Evolutionary conservation across 2,888 invertebrate genomes (phyloP), one percentile per base, ranked within the genome.

Genomic region (Lithosia quadra): DNA sequence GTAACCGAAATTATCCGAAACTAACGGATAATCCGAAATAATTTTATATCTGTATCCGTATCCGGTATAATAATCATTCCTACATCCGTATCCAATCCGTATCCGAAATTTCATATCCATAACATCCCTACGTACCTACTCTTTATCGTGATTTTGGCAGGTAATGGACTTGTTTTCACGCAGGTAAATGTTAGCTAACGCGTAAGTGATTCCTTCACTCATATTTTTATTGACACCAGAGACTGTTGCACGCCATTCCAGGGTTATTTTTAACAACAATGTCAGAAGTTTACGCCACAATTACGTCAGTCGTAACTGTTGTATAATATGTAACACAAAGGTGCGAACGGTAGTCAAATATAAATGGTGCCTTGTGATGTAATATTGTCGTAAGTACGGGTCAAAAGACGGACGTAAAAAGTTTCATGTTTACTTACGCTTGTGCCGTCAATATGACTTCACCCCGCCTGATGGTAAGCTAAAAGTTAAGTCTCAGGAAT

Each of bases 161-260:
- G 55, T 33, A 13, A 62, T 18, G 39, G 24, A 15, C 15, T 39
- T 60, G 55, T 13, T 56, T 63, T 53, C 63, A 49, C 49, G n/a
- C 39, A 21, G 21, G 55, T 63, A 56, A 66, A 63, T n/a, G 58
- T 66, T 59, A 39, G 55, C 21, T 66, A 66, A 60, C 18, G 24
- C n/a, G n/a, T 36, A 61, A 66, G 55, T 39, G 60, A 61, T 22
- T 55, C 39, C 15, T 18, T 61, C 55, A n/a, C n/a, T 21, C 24
- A 55, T 56, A 24, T n/a, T 67, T 61, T n/a, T 56, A 36, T 28
- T 34, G 22, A 36, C 43, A n/a, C n/a, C n/a, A 59, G 4, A 39
- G 24, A 33, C 60, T 9, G 36, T 36, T 36, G 60, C 66, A 55
- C 66, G 66, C n/a, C 18, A 55, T 63, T 53, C 13, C 21, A 34